Conservation (phyloP, 2,888 invertebrate genomes). For the Dastarcus helophoroides region DNA sequence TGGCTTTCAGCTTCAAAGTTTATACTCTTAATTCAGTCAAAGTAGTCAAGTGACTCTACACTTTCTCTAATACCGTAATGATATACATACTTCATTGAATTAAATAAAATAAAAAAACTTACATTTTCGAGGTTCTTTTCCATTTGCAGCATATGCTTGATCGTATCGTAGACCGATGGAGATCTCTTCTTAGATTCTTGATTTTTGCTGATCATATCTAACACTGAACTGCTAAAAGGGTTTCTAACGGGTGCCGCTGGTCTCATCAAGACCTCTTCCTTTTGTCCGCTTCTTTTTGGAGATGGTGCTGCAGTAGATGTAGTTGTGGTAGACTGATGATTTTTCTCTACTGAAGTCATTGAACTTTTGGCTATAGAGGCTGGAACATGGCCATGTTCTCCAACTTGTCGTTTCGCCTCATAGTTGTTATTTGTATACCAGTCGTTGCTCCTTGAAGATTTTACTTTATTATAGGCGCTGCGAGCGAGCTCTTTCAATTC, state of each 20-base stretch:
- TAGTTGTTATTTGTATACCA: conserved; percentile 18
- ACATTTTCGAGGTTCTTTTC: conserved; percentile 45
- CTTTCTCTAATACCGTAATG: too few relatives aligned
- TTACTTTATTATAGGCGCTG: conserved; percentile 11
- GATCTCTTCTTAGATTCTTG: conserved; percentile 28
- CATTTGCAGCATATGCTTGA: conserved; percentile 45
- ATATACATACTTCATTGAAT: too few relatives aligned
- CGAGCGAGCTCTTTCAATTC: conserved; percentile 47
- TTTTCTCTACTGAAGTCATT: too few relatives aligned
- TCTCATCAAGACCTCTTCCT: conserved; percentile 51
- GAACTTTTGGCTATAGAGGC: conserved; percentile 32
- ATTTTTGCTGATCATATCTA: conserved; percentile 38
- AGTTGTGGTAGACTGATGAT: conserved; percentile 22
- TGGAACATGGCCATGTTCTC: conserved; percentile 10
- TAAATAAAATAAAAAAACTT: conserved; percentile 29
- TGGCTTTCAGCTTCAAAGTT: too few relatives aligned
- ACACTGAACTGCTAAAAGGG: conserved; percentile 43
- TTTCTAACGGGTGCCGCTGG: conserved; percentile 45
- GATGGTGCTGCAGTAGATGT: conserved; percentile 16
- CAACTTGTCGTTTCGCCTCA: conserved; percentile 10
- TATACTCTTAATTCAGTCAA: too few relatives aligned
- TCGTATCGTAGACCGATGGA: conserved; percentile 45
- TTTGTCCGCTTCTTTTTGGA: conserved; percentile 40
- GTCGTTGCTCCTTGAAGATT: conserved; percentile 15
- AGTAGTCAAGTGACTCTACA: too few relatives aligned